Evolutionary conservation across 1,140 invertebrate genomes (phyloP), one percentile per base, ranked within the genome.

Genomic region (Akabosia matsudoensis): DNA sequence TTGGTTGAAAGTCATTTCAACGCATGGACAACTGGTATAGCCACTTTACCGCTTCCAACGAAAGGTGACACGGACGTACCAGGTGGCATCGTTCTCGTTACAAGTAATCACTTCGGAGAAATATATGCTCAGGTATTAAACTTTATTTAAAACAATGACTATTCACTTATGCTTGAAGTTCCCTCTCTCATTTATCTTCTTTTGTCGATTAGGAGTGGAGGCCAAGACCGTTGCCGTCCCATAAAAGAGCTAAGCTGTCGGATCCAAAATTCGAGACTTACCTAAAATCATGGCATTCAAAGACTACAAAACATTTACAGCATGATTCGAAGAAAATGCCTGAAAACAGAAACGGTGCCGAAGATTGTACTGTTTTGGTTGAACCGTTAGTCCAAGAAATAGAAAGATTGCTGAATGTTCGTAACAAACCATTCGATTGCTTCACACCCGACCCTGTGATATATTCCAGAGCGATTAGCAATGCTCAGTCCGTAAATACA

Each of bases 11-110:
- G 56, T 30, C 78, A 76, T 54, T 70, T 61, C 52, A 37, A 79
- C 67, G 78, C 78, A 16, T 81, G 80, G 80, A 74, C 76, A 0
- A 81, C 76, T 79, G 80, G 80, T 0, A 10, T 81, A 1, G 33
- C 33, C 10, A 30, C 78, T 14, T 34, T 74, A 16, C 45, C 51
- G 16, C 7, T 45, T 1, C 18, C 52, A 33, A 3, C 1, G 26
- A 30, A n/a, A 18, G 30, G 56, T n/a, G 22, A 74, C 18, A 16
- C 34, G 13, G 22, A 70, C 0, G 16, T 30, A 45, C 80, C 80
- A 13, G 56, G 51, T 4, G 71, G 74, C 13, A 45, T 76, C 16
- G 22, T 51, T n/a, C 70, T 81, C 0, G 70, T 78, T n/a, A 78
- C 54, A 16, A n/a, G 13, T 0, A 79, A 79, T 67, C 14, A 34